Conservation (phyloP, 1,140 invertebrate genomes). For the Alviniconcha marisindica region DNA sequence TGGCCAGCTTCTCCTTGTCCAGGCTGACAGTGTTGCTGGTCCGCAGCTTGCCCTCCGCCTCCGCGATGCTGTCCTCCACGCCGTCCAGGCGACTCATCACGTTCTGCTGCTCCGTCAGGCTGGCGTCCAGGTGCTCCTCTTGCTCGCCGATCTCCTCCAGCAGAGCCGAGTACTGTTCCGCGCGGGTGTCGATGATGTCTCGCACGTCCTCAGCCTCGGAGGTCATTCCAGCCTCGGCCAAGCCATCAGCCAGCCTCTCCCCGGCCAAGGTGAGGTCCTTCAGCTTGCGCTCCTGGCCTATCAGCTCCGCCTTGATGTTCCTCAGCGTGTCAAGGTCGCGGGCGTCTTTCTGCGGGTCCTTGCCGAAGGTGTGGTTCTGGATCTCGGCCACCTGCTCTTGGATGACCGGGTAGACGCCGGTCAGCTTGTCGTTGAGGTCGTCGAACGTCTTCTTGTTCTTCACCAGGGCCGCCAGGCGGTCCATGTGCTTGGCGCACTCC, state of each 20-base stretch:
- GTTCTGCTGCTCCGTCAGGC: conserved; percentile 92
- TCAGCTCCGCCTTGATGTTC: conserved; percentile 64
- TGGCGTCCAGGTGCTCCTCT: conserved; percentile 90
- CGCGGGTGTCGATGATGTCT: conserved; percentile 92
- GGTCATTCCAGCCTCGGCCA: conserved; percentile 82
- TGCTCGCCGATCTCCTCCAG: conserved; percentile 85
- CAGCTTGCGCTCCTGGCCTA: conserved; percentile 65
- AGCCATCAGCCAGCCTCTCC: conserved; percentile 76
- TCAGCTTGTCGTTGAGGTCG: conserved; percentile 82
- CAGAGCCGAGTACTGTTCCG: conserved; percentile 86
- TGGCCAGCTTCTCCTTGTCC: conserved; percentile 91
- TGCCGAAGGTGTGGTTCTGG: conserved; percentile 57
- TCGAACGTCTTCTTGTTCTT: conserved; percentile 69
- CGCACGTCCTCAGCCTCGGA: conserved; percentile 79
- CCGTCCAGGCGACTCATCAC: conserved; percentile 93
- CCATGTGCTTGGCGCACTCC: conserved; percentile 66
- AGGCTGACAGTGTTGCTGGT: conserved; percentile 89
- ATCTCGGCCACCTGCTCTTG: conserved; percentile 82
- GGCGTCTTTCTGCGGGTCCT: conserved; percentile 58
- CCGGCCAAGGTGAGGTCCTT: conserved; percentile 63
- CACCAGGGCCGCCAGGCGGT: conserved; percentile 59
- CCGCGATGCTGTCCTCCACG: conserved; percentile 88
- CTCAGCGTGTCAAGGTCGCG: conserved; percentile 59
- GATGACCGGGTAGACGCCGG: conserved; percentile 89
- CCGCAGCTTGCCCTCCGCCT: conserved; percentile 85